Evolutionary conservation across 1,140 invertebrate species (phyloP), one percentile per base, ranked within the genome.

Genomic region (Berghia stephanieae): DNA sequence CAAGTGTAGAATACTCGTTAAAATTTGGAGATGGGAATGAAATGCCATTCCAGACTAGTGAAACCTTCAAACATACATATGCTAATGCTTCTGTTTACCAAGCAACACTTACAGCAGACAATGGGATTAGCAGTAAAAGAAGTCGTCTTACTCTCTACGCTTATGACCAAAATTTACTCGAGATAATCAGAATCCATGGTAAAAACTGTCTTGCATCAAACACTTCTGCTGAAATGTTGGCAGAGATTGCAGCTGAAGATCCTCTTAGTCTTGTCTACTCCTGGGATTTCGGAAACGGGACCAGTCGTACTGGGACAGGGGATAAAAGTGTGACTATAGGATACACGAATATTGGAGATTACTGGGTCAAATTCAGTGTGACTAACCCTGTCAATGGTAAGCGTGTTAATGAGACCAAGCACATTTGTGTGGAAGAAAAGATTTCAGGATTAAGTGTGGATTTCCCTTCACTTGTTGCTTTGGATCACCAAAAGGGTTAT

Each of bases 261-360:
- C 63, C 67, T 49, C 21, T 44, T 10, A 70, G 18, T 3, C 60
- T 83, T 6, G 36, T 60, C 6, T 78, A 69, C 69, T 44, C 73
- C 31, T 83, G 80, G 80, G n/a, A 52, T 36, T 78, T 83, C 52
- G 80, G 80, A 6, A 77, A 83, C 68, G 67, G 66, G 21, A 0
- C 13, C 13, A 24, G 21, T n/a, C 3, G 3, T 10, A 31, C 13
- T 10, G 68, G 55, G 6, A 31, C 4, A 21, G 40, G 57, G 16
- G 27, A 46, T 46, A n/a, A 36, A 18, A 68, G 49, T 43, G 46
- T 66, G 34, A 68, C 70, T 18, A 44, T 76, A 40, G 27, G 10
- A 0, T 83, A 77, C 55, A 31, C 36, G 34, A 24, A 27, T 24
- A 63, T 75, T 38, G 79, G 79, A 8, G 70, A 68, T 49, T 82